Evolutionary conservation across 2,113 vertebrate genomes (phyloP).

Genomic region (Ardeotis arabs): DNA sequence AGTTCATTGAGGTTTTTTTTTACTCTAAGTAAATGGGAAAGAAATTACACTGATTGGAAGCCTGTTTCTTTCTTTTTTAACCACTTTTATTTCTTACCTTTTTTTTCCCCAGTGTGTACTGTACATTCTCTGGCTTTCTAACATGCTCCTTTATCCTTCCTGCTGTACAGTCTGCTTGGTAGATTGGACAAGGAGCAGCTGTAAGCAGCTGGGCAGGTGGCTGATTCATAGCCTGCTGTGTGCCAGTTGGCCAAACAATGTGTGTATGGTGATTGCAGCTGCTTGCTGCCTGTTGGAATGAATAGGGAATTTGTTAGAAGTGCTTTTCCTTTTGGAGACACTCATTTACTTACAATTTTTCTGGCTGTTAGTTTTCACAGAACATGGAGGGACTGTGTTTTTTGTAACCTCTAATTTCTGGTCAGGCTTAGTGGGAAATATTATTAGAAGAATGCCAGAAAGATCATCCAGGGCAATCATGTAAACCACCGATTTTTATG

Average conservation of each 20-base stretch:
- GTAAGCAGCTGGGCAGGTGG: neutral
- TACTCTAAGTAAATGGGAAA: neutral
- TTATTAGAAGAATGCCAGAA: neutral
- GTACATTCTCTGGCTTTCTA: neutral
- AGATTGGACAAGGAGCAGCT: neutral
- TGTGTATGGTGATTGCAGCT: neutral
- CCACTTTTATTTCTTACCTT: neutral
- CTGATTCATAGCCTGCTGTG: neutral
- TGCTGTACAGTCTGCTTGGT: neutral
- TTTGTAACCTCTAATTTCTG: neutral
- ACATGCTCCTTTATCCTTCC: neutral
- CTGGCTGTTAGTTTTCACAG: neutral
- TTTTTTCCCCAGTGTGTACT: neutral
- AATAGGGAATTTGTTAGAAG: neutral
- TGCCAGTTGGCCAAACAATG: neutral
- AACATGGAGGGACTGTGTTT: neutral
- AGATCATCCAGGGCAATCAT: neutral
- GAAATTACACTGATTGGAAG: neutral
- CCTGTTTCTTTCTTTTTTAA: neutral
- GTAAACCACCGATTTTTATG: neutral
- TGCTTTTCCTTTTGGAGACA: neutral
- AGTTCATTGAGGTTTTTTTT: neutral
- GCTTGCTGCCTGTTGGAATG: neutral
- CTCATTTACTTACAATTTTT: neutral
- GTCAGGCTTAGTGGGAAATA: neutral